Evolutionary conservation across 2,113 vertebrate genomes (phyloP).

Genomic region (Pica pica): DNA sequence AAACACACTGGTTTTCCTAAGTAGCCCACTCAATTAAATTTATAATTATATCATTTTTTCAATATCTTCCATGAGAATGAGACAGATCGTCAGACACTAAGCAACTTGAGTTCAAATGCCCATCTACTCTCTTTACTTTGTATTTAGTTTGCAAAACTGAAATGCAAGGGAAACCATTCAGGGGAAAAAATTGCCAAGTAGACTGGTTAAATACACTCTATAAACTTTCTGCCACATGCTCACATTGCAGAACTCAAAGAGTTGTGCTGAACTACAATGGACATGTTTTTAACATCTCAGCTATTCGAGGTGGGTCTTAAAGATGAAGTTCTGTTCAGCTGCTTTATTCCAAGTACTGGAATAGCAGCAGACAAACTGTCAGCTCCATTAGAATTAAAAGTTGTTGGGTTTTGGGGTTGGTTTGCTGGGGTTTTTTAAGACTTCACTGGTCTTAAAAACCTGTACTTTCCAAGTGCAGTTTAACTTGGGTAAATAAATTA

Average conservation of each 20-base stretch:
- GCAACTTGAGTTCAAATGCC: not conserved
- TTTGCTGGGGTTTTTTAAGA: not conserved
- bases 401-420: not conserved
- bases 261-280: not conserved
- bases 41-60: not conserved
- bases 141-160: not conserved
- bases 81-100: not conserved
- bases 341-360: not conserved
- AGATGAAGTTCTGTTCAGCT: not conserved
- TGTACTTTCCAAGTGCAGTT: not conserved
- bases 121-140: not conserved
- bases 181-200: not conserved
- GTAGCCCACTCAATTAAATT: not conserved
- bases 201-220: not conserved
- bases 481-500: not conserved
- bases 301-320: accelerated
- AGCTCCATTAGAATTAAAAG: not conserved
- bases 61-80: not conserved
- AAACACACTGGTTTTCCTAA: not conserved
- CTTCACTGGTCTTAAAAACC: not conserved
- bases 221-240: not conserved
- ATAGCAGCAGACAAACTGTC: not conserved
- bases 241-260: not conserved
- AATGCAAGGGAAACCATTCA: not conserved
- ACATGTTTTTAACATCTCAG: not conserved